These are phyloP conservation scores for Diplogasteroides magnus DNA, from an alignment of 1,140 invertebrate species.

Conservation along the genomic window DNA sequence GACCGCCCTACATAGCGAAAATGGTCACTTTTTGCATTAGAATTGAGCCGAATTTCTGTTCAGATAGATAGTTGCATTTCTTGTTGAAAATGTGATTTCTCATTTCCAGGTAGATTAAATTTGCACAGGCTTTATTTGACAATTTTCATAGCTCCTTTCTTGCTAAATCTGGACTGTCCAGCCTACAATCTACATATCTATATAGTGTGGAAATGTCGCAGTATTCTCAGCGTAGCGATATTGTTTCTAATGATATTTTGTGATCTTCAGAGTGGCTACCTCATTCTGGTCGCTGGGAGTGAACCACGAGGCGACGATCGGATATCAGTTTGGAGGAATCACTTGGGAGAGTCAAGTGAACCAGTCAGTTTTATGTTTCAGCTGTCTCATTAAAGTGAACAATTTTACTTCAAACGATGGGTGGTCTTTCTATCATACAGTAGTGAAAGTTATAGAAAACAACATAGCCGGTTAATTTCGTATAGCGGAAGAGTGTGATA, in stretches of 20 bases:
- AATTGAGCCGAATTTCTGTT: no score
- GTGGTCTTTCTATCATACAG: conserved; percentile 3
- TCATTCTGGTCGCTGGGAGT: conserved; percentile 2
- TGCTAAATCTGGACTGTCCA: background rate
- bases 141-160: background rate
- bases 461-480: background rate
- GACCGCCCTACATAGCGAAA: no score
- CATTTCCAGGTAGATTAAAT: background rate
- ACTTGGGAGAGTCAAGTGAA: conserved; percentile 13
- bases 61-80: no score
- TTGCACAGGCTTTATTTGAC: no score
- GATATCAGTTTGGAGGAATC: conserved; percentile 24
- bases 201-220: no score
- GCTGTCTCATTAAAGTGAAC: background rate
- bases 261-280: background rate
- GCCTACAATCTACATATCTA: no score
- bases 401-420: background rate
- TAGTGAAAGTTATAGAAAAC: background rate
- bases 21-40: no score
- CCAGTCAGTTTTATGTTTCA: conserved; percentile 12
- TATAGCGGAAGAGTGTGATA: no score
- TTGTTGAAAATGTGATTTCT: background rate
- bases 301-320: conserved; percentile 26
- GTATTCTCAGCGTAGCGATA: conserved; percentile 38
- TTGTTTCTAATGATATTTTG: conserved; percentile 26